A percentile compares a stretch with the other conserved stretches of the same genome.
These are phyloP conservation scores for Leucophenga varia DNA, from an alignment of 1,140 invertebrate genomes.

Conservation along the genomic window DNA sequence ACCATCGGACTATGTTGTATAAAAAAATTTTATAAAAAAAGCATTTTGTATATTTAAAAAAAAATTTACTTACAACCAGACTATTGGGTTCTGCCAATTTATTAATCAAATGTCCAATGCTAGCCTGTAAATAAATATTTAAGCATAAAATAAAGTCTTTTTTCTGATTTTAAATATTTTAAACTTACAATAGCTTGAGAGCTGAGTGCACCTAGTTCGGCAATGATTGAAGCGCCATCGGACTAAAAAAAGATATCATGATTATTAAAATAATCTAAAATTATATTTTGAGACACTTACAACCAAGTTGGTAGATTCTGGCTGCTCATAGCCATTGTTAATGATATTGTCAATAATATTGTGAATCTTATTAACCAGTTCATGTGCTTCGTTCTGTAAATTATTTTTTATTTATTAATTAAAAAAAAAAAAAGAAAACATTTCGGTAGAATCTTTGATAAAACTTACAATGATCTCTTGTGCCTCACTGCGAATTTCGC, in stretches of 20 bases:
- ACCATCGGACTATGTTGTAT: conserved; percentile 12
- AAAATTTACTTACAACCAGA: conserved; percentile 23
- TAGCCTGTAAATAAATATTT: no score
- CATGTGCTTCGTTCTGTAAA: not conserved
- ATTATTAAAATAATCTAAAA: no score
- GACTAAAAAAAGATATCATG: no score
- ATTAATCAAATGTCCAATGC: no score
- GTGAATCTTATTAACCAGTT: not conserved
- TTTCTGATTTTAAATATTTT: no score
- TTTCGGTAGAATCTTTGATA: not conserved
- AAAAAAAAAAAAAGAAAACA: not conserved
- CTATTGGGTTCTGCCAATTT: conserved; percentile 2
- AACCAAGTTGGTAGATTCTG: not conserved
- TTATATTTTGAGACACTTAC: no score
- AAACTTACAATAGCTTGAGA: not conserved
- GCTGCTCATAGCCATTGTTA: not conserved
- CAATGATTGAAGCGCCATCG: not conserved
- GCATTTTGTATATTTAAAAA: no score
- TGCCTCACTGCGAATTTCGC: not conserved
- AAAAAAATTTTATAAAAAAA: no score
- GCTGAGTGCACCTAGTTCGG: not conserved
- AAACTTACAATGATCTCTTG: not conserved
- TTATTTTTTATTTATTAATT: no score
- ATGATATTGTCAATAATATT: not conserved
- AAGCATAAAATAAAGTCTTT: no score